A percentile compares a stretch with the other conserved stretches of the same genome.
Evolutionary conservation across 1,140 invertebrate genomes (phyloP).

Genomic region (Heterodera schachtii): DNA sequence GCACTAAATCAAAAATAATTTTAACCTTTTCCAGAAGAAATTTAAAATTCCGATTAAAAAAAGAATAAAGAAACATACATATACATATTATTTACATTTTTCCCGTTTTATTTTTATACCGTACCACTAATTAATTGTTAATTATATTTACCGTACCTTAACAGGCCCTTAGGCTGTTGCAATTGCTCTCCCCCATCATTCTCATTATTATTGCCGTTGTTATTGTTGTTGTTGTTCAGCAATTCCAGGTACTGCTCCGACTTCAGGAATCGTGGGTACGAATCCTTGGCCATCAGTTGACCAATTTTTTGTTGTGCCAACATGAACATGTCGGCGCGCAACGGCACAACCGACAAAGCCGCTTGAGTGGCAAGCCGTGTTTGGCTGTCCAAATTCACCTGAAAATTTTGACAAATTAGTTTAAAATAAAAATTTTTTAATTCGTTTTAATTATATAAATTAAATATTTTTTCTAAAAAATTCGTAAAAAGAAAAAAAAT

Average conservation of each 20-base stretch:
- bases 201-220: slow-evolving; percentile 11
- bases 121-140: too few relatives aligned
- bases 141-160: too few relatives aligned
- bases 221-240: slow-evolving; percentile 28
- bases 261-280: slow-evolving; percentile 49
- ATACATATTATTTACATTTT: too few relatives aligned
- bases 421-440: slow-evolving; percentile 5
- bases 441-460: too few relatives aligned
- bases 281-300: slow-evolving; percentile 55
- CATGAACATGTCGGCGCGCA: slow-evolving; percentile 44
- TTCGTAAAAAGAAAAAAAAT: too few relatives aligned
- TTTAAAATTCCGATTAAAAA: too few relatives aligned
- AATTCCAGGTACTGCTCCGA: slow-evolving; percentile 45
- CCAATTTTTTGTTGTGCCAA: slow-evolving; percentile 49
- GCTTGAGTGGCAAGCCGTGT: slow-evolving; percentile 47
- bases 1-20: too few relatives aligned
- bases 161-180: neutral
- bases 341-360: slow-evolving; percentile 36
- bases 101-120: too few relatives aligned
- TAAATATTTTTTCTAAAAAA: too few relatives aligned
- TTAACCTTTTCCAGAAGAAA: too few relatives aligned
- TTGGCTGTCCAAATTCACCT: slow-evolving; percentile 51
- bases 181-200: neutral
- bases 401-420: slow-evolving; percentile 26
- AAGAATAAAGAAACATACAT: too few relatives aligned